Evolutionary conservation across 2,888 invertebrate genomes (phyloP), one percentile per base, ranked within the genome.

Genomic region (Cephalotes varians): DNA sequence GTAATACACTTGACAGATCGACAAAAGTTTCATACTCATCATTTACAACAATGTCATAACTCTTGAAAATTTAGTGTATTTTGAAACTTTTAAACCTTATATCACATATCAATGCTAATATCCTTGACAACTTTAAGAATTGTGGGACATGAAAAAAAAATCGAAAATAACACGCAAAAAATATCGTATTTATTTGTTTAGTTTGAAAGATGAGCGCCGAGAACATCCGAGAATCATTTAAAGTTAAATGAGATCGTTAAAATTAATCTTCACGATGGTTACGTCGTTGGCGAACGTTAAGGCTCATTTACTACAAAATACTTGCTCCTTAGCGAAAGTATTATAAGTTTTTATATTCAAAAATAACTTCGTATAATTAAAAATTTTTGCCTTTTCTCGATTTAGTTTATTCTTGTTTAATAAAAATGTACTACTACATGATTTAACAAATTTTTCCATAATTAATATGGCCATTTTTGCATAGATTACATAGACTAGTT

Each of bases 21-120:
- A 71, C 40, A 56, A 79, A 71, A 79, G 71, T 79, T 79, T 71
- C 18, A 10, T 34, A 18, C 21, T 40, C 77, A 69, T 77, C 40
- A 21, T 15, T 77, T 69, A 69, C 40, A 31, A 44, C 54, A 31
- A 56, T 44, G 25, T 67, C 34, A 18, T 34, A 79, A 44, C 40
- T 76, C 15, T 54, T 2, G 15, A 37, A 25, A 34, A 47, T 34
- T 47, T 34, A 72, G 47, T 62, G 21, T 31, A 56, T 49, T 40
- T 76, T 28, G n/a, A 21, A 69, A 56, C 44, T 51, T 49, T 51
- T 56, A 34, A 56, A 44, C 6, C 1, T 12, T 34, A n/a, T 15
- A 54, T 0, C 28, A 12, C 21, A 5, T 21, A 56, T 56, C 44
- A 56, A 56, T 44, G 18, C 34, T n/a, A 37, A 28, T 56, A 56